Percentiles rank a stretch among this genome's conserved stretches.
Evolutionary conservation across 2,797 vertebrate species (phyloP).

Genomic region (Mionectes olivaceus): DNA sequence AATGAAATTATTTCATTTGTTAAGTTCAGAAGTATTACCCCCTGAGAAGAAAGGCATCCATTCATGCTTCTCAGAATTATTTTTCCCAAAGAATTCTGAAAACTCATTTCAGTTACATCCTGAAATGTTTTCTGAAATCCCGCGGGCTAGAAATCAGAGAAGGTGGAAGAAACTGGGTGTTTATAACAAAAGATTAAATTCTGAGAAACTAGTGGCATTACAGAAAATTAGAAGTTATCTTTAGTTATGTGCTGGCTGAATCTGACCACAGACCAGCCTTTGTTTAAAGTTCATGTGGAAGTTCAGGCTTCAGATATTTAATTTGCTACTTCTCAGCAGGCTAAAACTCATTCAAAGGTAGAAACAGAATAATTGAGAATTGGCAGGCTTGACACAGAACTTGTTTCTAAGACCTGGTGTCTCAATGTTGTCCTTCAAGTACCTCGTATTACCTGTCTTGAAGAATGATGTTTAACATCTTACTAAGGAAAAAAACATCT

Average conservation of each 20-base stretch:
- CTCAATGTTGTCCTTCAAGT: not conserved
- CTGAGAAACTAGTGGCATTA: not conserved
- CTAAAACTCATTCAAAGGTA: not conserved
- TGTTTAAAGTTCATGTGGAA: not conserved
- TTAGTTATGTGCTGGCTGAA: not conserved
- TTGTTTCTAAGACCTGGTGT: not conserved
- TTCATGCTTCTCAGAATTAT: not conserved
- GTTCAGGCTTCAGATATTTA: not conserved
- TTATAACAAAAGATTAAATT: not conserved
- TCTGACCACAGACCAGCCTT: not conserved
- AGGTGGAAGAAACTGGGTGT: not conserved
- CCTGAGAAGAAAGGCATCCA: not conserved
- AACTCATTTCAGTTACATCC: not conserved
- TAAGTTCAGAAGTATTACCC: not conserved
- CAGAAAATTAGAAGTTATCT: not conserved
- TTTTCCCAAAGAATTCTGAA: not conserved
- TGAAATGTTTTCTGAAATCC: constrained; percentile 10
- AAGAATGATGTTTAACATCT: not conserved
- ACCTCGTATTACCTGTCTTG: not conserved
- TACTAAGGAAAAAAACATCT: not conserved
- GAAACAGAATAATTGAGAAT: not conserved
- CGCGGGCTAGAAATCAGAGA: not conserved
- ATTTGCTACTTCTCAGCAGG: not conserved
- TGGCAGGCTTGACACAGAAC: not conserved
- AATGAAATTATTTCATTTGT: not conserved